Evolutionary conservation across 2,888 invertebrate genomes (phyloP), one percentile per base, ranked within the genome.

Genomic region (Rhamnusium bicolor): DNA sequence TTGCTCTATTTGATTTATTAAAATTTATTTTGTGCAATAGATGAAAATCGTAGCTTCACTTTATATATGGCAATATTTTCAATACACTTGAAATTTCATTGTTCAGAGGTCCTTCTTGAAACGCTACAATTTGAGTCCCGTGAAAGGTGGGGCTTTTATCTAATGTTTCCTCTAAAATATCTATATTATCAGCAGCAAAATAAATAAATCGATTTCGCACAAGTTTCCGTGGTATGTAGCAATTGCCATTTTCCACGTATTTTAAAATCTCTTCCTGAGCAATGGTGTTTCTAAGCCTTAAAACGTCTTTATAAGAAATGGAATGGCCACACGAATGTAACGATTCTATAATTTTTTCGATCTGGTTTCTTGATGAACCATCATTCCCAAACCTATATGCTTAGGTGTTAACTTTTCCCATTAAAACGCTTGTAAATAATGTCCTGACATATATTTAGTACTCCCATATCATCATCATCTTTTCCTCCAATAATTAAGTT

Each of bases 181-280:
- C 46, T 46, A 46, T 46, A 46, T 46, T 46, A n/a, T 46, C 46
- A 46, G 46, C 46, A n/a, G 3, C 46, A n/a, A 46, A 46, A 21
- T 77, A 74, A 29, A 78, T 29, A 19, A 77, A 75, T 56, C 61
- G 18, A 53, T 71, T 51, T 18, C 27, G 60, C 16, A 68, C 65
- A 19, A 74, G 51, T 69, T 74, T 69, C 18, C 71, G 61, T 12
- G 71, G 71, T 16, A 71, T 7, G 14, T 32, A 18, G 19, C 29
- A 4, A 47, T 71, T 69, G 56, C 73, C 63, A 19, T 63, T 19
- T 46, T 46, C 46, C n/a, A 46, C 21, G 54, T 8, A 53, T 62
- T n/a, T 46, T n/a, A 74, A 7, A 18, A 19, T 29, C 46, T 53
- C 75, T 71, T 75, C 73, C 63, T 78, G 76, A 0, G 76, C 78